Conservation (phyloP, 2,888 invertebrate species). For the Zygothrica quintamaculata region DNA sequence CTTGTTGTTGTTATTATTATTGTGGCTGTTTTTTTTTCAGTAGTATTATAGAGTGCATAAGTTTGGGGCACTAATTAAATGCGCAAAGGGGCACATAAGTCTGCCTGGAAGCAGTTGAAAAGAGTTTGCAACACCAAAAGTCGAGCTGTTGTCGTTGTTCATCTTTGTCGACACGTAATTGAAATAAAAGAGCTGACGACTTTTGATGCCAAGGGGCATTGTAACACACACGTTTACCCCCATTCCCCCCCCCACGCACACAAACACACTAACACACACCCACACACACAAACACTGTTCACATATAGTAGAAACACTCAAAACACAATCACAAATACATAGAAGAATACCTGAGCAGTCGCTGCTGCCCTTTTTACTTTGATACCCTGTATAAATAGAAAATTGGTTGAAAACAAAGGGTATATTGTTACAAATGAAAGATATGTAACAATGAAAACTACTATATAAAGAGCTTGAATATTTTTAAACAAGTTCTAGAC, state of each 20-base stretch:
- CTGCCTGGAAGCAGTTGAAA: conserved; percentile 19
- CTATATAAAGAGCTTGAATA: no score
- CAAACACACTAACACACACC: background rate
- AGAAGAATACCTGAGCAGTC: conserved; percentile 6
- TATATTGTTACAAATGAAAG: no score
- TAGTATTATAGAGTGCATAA: conserved; percentile 44
- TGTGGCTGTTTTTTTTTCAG: no score
- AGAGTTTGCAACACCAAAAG: conserved; percentile 12
- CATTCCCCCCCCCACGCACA: background rate
- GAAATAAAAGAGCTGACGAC: conserved; percentile 52
- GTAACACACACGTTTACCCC: conserved; percentile 3
- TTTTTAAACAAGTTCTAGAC: no score
- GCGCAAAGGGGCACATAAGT: conserved; percentile 29
- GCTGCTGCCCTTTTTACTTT: background rate
- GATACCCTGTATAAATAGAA: no score
- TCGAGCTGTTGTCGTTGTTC: conserved; percentile 7
- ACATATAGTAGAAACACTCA: no score
- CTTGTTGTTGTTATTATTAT: conserved; percentile 17
- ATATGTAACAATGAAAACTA: no score
- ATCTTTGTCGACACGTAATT: conserved; percentile 48
- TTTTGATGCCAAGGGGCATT: conserved; percentile 20
- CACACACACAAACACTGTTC: no score
- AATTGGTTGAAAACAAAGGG: no score
- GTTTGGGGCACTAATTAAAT: conserved; percentile 52
- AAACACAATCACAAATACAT: no score